Conservation (phyloP, 2,888 invertebrate species). For the Caenorhabditis sinica region DNA sequence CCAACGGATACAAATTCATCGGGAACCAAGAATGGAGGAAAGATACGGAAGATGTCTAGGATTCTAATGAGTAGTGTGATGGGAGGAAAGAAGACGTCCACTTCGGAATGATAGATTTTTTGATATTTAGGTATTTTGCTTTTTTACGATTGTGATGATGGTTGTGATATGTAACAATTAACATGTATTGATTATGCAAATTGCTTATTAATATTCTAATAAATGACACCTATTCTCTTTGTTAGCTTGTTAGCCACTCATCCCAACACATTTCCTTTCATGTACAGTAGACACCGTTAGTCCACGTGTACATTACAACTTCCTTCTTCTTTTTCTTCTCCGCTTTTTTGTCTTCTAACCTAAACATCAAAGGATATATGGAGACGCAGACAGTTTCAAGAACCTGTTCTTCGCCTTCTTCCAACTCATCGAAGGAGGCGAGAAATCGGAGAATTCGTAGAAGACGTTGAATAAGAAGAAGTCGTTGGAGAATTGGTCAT, state of each 20-base stretch:
- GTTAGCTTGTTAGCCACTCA: too few relatives aligned
- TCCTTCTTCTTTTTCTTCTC: conserved; percentile 30
- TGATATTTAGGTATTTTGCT: neutral
- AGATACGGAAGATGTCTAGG: conserved; percentile 55
- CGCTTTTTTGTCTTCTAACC: neutral
- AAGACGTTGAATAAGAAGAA: conserved; percentile 9
- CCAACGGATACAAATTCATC: conserved; percentile 29
- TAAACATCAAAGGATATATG: neutral
- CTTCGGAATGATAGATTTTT: conserved; percentile 3
- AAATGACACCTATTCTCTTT: neutral
- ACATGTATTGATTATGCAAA: neutral
- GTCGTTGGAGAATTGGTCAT: conserved; percentile 19
- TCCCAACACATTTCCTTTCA: neutral
- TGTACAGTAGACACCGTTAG: conserved; percentile 30
- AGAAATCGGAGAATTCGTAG: conserved; percentile 2
- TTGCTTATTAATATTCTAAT: conserved; percentile 21
- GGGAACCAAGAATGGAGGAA: conserved; percentile 30
- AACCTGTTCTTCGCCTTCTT: conserved; percentile 40
- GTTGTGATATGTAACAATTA: conserved; percentile 22
- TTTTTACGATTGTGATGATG: neutral
- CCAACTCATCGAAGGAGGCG: conserved; percentile 67
- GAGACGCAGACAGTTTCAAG: conserved; percentile 19
- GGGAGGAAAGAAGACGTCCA: conserved; percentile 32
- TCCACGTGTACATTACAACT: conserved; percentile 42
- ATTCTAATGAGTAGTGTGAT: conserved; percentile 42